Conservation (phyloP, 2,888 invertebrate species). For the Sphinx pinastri region DNA sequence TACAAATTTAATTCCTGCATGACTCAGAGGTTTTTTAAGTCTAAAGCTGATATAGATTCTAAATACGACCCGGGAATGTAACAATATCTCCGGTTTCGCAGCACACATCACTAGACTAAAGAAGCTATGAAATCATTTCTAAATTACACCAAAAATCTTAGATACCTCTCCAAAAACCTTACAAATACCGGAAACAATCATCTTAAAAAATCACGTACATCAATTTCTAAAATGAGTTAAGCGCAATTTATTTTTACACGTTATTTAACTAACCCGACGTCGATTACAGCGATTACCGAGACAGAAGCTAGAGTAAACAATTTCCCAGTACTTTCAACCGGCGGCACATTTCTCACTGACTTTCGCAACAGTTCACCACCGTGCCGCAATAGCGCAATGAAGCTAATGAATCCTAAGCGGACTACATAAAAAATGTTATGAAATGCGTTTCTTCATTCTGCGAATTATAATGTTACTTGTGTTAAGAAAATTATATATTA, state of each 20-base stretch:
- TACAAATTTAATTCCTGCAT: too few species aligned
- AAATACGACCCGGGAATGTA: too few species aligned
- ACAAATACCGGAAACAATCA: conserved; percentile 15
- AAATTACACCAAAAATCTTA: background rate
- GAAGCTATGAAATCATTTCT: background rate
- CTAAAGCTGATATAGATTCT: too few species aligned
- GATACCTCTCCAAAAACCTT: background rate
- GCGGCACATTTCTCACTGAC: conserved; percentile 51
- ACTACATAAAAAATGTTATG: conserved; percentile 29
- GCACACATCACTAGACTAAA: background rate
- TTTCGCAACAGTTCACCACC: conserved; percentile 57
- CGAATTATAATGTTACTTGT: conserved; percentile 14
- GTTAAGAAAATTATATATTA: background rate
- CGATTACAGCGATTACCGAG: conserved; percentile 13
- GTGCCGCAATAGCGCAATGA: conserved; percentile 63
- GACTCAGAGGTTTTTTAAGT: too few species aligned
- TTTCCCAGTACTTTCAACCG: conserved; percentile 30
- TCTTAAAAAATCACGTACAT: background rate
- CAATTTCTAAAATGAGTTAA: background rate
- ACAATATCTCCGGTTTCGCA: background rate
- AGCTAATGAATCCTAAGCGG: conserved; percentile 59
- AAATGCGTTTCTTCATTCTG: conserved; percentile 9
- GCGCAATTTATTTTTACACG: background rate
- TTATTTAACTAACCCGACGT: conserved; percentile 2
- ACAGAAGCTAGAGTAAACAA: conserved; percentile 24